Evolutionary conservation across 2,113 vertebrate genomes (phyloP).

Genomic region (Periophthalmus modestus): DNA sequence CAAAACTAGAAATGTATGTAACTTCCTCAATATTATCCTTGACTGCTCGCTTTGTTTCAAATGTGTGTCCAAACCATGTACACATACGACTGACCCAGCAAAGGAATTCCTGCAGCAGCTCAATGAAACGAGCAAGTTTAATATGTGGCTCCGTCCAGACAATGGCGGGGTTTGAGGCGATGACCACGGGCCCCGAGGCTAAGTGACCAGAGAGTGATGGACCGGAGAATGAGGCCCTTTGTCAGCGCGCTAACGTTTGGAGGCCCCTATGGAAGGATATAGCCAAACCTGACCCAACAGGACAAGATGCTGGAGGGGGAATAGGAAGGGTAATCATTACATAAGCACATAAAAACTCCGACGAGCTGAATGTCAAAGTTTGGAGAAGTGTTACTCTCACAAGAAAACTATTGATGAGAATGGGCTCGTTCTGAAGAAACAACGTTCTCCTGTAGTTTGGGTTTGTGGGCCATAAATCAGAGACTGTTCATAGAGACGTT

Average conservation of each 20-base stretch:
- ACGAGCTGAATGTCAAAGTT: not conserved
- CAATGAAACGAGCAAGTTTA: slow-evolving; percentile 79
- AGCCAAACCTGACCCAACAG: slow-evolving; percentile 52
- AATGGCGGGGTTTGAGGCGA: slow-evolving; percentile 68
- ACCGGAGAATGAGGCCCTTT: slow-evolving; percentile 78
- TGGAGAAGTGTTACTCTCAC: slow-evolving; percentile 9
- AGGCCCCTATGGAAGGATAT: slow-evolving; percentile 48
- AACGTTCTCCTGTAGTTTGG: not conserved
- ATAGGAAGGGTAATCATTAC: slow-evolving; percentile 34
- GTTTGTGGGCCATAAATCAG: not conserved
- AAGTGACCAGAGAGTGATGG: slow-evolving; percentile 58
- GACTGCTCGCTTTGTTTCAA: slow-evolving; percentile 77
- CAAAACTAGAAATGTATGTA: slow-evolving; percentile 74
- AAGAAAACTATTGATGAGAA: not conserved
- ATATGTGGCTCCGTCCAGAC: slow-evolving; percentile 78
- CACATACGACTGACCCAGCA: slow-evolving; percentile 77
- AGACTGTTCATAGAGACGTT: not conserved
- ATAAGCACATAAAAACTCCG: slow-evolving; percentile 34
- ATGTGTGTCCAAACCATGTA: slow-evolving; percentile 79
- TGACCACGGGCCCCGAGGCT: slow-evolving; percentile 72
- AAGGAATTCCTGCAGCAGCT: slow-evolving; percentile 74
- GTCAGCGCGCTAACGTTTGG: slow-evolving; percentile 58
- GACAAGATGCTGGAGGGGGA: slow-evolving; percentile 32
- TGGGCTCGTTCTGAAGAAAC: not conserved
- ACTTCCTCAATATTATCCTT: slow-evolving; percentile 82